Evolutionary conservation across 2,113 vertebrate genomes (phyloP), one percentile per base, ranked within the genome.

Genomic region (Chelonoidis abingdonii): DNA sequence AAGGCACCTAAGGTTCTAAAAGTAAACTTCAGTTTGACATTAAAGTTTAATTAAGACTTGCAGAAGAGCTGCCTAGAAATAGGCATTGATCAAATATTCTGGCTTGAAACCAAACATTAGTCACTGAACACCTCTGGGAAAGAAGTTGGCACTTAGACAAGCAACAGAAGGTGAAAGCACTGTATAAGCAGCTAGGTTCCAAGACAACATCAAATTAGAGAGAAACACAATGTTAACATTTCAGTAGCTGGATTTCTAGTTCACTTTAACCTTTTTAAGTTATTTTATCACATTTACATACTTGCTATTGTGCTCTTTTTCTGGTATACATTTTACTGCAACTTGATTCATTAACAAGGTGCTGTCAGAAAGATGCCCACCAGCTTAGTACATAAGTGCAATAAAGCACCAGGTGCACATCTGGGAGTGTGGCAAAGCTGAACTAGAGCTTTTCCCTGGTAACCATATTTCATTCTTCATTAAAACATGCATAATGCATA

Each of bases 21-120:
- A 98, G 97, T 97, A 98, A 98, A 98, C 98, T 98, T 98, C 96
- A 97, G 93, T 93, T 96, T 98, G 98, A 98, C 98, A 98, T 98
- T 98, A 98, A 98, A 98, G 97, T 98, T 98, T 98, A 98, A 98
- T 98, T 98, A 98, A 98, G 98, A 98, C 98, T 98, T 98, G 98
- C 87, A 96, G 95, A 98, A 97, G 96, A 97, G 96, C 97, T 98
- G 98, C 98, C 96, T 98, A 94, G 97, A 98, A 98, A 98, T 96
- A 98, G 98, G 98, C 98, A 95, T 98, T 98, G 98, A 98, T 98
- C 98, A 98, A 98, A 98, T 98, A 98, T 98, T 98, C 98, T 98
- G 98, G 98, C 98, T 97, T 25, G 62, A 94, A 98, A 98, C 98
- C 98, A 99, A 98, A 97, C 98, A 98, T 99, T 98, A 98, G 98